Percentiles rank a stretch among this genome's conserved stretches.
Evolutionary conservation across 2,113 vertebrate genomes (phyloP).

Genomic region (Coracopsis vasa): DNA sequence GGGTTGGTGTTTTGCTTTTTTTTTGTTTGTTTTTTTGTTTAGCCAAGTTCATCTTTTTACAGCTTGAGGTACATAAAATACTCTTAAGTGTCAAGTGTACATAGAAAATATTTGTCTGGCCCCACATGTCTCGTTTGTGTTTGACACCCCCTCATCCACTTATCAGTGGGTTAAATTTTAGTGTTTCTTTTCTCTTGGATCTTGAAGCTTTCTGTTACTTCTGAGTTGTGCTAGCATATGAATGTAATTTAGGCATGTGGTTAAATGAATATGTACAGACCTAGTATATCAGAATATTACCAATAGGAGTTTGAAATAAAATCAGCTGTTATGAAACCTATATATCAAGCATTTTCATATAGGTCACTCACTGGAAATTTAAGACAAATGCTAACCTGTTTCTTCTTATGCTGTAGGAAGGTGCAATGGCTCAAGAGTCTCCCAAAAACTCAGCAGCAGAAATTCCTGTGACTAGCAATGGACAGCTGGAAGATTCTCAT

Average conservation of each 20-base stretch:
- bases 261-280: background rate
- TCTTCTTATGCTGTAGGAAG: slow-evolving; percentile 65
- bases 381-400: background rate
- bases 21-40: background rate
- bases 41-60: background rate
- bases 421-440: slow-evolving; percentile 87
- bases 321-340: background rate
- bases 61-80: background rate
- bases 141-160: rapidly evolving
- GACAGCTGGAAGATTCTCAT: slow-evolving; percentile 84
- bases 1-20: too few relatives aligned
- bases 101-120: background rate
- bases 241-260: background rate
- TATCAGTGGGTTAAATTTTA: background rate
- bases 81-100: background rate
- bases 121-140: background rate
- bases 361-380: background rate
- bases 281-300: background rate
- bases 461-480: slow-evolving; percentile 94
- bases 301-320: background rate
- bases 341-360: background rate
- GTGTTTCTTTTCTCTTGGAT: background rate
- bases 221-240: background rate
- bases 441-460: slow-evolving; percentile 91
- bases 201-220: background rate